Percentiles rank a stretch among this genome's conserved stretches.
Evolutionary conservation across 2,888 invertebrate genomes (phyloP).

Genomic region (Allophyes oxyacanthae): DNA sequence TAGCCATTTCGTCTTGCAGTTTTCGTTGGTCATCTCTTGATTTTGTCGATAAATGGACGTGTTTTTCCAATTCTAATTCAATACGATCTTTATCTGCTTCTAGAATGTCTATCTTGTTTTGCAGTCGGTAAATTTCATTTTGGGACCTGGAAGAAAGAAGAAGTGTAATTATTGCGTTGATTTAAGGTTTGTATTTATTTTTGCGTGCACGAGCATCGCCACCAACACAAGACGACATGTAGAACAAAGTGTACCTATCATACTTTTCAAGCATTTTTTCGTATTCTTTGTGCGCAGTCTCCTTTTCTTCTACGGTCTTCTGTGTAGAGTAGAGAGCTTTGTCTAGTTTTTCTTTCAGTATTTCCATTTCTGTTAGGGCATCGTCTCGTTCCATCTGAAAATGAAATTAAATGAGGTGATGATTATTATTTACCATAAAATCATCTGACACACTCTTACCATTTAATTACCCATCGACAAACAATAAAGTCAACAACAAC

Average conservation of each 20-base stretch:
- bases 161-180: conserved; percentile 13
- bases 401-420: conserved; percentile 56
- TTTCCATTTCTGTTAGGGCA: conserved; percentile 94
- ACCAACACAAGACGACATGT: conserved; percentile 83
- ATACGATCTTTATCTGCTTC: conserved; percentile 96
- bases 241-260: conserved; percentile 91
- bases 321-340: conserved; percentile 95
- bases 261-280: conserved; percentile 98
- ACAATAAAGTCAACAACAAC: no score
- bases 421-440: no score
- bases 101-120: conserved; percentile 95
- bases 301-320: conserved; percentile 96
- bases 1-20: conserved; percentile 95
- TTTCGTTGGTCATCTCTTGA: conserved; percentile 96
- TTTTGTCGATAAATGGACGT: conserved; percentile 93
- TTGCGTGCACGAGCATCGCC: conserved; percentile 57
- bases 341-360: conserved; percentile 96
- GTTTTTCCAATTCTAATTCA: conserved; percentile 96
- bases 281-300: conserved; percentile 96
- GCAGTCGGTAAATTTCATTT: conserved; percentile 96
- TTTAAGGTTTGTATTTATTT: conserved; percentile 44
- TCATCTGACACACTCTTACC: no score
- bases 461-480: no score
- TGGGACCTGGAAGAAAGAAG: conserved; percentile 91
- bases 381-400: conserved; percentile 95